Percentiles rank a stretch among this genome's conserved stretches.
Evolutionary conservation across 2,797 vertebrate genomes (phyloP).

Genomic region (Danio aesculapii): DNA sequence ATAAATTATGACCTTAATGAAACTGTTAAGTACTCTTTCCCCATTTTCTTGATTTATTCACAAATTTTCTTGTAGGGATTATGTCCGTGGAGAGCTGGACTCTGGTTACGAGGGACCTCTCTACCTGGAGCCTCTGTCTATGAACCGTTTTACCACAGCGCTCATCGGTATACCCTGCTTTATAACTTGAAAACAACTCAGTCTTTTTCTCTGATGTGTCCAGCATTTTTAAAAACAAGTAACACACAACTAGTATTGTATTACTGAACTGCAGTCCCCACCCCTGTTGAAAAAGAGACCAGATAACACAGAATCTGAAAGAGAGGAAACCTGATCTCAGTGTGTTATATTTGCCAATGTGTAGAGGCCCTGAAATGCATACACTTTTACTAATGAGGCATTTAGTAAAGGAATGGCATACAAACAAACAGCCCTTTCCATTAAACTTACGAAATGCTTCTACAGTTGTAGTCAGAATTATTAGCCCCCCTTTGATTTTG

Average conservation of each 20-base stretch:
- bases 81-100: constrained; percentile 95
- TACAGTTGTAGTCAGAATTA: too few relatives aligned
- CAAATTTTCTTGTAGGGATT: constrained; percentile 83
- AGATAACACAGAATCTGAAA: constrained; percentile 8
- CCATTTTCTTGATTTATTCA: too few relatives aligned
- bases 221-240: neutral
- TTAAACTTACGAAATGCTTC: neutral
- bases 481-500: too few relatives aligned
- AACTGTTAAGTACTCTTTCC: neutral
- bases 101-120: constrained; percentile 95
- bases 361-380: constrained; percentile 35
- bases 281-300: constrained; percentile 3
- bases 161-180: constrained; percentile 86
- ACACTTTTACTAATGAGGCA: constrained; percentile 13
- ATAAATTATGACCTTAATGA: neutral
- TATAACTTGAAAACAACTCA: neutral
- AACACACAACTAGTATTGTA: constrained; percentile 49
- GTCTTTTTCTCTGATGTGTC: neutral
- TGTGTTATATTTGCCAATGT: constrained; percentile 32
- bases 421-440: neutral
- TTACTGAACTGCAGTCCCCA: constrained; percentile 45
- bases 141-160: constrained; percentile 97
- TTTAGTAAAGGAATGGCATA: constrained; percentile 4
- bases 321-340: constrained; percentile 36
- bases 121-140: constrained; percentile 95